These are phyloP conservation scores for Melanostoma scalare DNA, from an alignment of 2,888 invertebrate species.

Conservation along the genomic window DNA sequence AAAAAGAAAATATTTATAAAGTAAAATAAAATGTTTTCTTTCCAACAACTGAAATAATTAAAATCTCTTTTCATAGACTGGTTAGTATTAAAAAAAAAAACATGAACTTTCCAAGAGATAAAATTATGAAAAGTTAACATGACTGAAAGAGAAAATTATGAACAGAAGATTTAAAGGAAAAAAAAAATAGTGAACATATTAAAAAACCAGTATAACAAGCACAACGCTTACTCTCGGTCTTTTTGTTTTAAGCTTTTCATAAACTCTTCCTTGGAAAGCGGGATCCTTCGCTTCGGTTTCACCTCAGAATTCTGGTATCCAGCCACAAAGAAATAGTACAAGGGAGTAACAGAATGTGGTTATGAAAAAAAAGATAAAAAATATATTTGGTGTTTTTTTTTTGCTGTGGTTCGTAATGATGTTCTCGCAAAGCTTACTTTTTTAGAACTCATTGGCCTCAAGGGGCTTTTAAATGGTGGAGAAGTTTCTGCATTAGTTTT, in stretches of 20 bases:
- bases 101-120: slow-evolving; percentile 51
- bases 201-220: slow-evolving; percentile 25
- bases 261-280: slow-evolving; percentile 76
- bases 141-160: slow-evolving; percentile 13
- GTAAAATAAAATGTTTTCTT: slow-evolving; percentile 58
- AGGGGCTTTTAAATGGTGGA: slow-evolving; percentile 67
- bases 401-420: neutral
- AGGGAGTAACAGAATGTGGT: slow-evolving; percentile 27
- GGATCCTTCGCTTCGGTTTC: slow-evolving; percentile 34
- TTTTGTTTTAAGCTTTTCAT: slow-evolving; percentile 77
- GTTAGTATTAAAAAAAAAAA: slow-evolving; percentile 6
- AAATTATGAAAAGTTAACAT: slow-evolving; percentile 58
- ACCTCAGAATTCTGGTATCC: slow-evolving; percentile 35
- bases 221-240: slow-evolving; percentile 76
- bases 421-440: slow-evolving; percentile 52
- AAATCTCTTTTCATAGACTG: slow-evolving; percentile 46
- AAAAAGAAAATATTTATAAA: slow-evolving; percentile 10
- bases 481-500: neutral
- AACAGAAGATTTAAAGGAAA: slow-evolving; percentile 26
- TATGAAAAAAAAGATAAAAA: slow-evolving; percentile 15
- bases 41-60: slow-evolving; percentile 65
- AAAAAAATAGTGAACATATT: neutral
- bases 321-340: slow-evolving; percentile 25
- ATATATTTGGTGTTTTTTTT: slow-evolving; percentile 42
- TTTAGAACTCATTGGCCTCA: slow-evolving; percentile 39